phyloP scores from a whole-genome alignment of 2,797 vertebrate genomes.

The Channallabes apus region DNA sequence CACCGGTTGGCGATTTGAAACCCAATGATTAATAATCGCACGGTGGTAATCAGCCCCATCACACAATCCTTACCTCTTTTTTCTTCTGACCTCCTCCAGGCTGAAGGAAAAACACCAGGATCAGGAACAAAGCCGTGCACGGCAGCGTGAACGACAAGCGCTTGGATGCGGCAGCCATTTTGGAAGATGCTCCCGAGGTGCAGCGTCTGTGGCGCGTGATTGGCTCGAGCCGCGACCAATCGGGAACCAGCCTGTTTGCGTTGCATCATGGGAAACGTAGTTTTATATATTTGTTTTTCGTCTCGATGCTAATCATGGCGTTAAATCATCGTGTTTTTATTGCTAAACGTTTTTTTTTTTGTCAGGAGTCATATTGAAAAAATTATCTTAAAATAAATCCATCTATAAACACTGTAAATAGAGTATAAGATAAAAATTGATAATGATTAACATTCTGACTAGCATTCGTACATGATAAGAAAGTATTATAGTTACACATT shows the following conservation, averaged over 20 bases:
- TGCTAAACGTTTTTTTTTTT: neutral
- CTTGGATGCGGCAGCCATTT: constrained; percentile 56
- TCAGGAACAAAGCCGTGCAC: constrained; percentile 59
- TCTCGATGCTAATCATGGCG: neutral
- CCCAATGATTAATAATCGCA: neutral
- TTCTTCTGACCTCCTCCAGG: constrained; percentile 79
- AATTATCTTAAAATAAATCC: no score
- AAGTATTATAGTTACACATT: neutral
- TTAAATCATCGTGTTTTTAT: no score
- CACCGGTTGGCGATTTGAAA: neutral
- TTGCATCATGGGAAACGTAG: constrained; percentile 68
- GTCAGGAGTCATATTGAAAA: neutral
- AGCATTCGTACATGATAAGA: neutral
- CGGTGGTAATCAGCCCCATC: neutral
- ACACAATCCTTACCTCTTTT: constrained; percentile 73
- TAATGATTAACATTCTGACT: neutral
- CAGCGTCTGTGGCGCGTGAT: neutral
- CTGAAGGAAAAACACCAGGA: constrained; percentile 70
- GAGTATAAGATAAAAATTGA: neutral
- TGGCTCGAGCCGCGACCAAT: constrained; percentile 14
- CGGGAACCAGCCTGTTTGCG: neutral
- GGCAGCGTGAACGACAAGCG: constrained; percentile 60
- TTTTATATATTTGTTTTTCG: constrained; percentile 43
- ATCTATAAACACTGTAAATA: neutral
- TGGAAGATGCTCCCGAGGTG: constrained; percentile 68